These are phyloP conservation scores for Tyrannus savana DNA, from an alignment of 2,113 vertebrate species.

Conservation along the genomic window DNA sequence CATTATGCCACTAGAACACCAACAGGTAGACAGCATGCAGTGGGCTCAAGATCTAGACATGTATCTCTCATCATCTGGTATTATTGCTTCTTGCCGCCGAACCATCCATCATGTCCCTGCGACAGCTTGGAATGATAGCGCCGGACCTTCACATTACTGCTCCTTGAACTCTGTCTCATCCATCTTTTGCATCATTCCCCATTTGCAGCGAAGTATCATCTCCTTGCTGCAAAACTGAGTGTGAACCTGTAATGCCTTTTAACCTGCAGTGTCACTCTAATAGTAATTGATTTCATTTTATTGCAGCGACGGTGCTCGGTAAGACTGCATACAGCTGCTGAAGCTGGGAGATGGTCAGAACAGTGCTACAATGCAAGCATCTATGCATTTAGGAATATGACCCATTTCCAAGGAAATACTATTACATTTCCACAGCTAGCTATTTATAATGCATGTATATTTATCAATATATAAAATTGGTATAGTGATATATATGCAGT, in stretches of 20 bases:
- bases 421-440: not conserved
- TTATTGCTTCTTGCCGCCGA: slow-evolving; percentile 77
- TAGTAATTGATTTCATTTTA: slow-evolving; percentile 78
- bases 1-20: slow-evolving; percentile 43
- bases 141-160: slow-evolving; percentile 76
- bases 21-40: slow-evolving; percentile 61
- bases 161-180: slow-evolving; percentile 84
- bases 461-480: not conserved
- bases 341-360: not conserved
- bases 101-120: slow-evolving; percentile 76
- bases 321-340: not conserved
- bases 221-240: slow-evolving; percentile 64
- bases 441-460: not conserved
- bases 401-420: not conserved
- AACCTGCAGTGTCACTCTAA: slow-evolving; percentile 69
- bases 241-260: slow-evolving; percentile 71
- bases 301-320: slow-evolving; percentile 17
- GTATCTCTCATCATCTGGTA: slow-evolving; percentile 75
- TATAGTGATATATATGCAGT: not conserved
- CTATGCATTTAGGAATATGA: not conserved
- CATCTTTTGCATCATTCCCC: slow-evolving; percentile 76
- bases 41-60: slow-evolving; percentile 53
- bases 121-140: slow-evolving; percentile 77
- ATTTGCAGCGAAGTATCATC: slow-evolving; percentile 65
- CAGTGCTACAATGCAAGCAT: not conserved